Conservation (phyloP, 1,140 invertebrate genomes). For the Chelonus insularis region DNA sequence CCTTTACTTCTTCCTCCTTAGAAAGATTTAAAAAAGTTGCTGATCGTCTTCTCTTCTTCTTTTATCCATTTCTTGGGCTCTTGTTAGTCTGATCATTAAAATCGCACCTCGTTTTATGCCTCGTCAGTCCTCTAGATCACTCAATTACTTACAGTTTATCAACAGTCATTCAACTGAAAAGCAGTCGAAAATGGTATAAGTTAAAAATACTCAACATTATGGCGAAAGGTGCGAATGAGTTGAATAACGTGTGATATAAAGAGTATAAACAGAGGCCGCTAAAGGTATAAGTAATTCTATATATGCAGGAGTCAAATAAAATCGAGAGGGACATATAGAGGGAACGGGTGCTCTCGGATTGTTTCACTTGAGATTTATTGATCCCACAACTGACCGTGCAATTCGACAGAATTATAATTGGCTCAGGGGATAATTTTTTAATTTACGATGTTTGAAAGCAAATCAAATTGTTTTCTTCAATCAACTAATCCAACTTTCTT, state of each 20-base stretch:
- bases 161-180: too few relatives aligned
- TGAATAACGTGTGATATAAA: not conserved
- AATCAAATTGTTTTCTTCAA: slow-evolving; percentile 32
- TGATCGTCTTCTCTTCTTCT: not conserved
- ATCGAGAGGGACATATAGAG: slow-evolving; percentile 26
- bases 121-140: slow-evolving; percentile 11
- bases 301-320: slow-evolving; percentile 6
- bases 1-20: not conserved
- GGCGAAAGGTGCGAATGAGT: too few relatives aligned
- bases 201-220: too few relatives aligned
- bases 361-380: slow-evolving; percentile 44
- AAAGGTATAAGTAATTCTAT: slow-evolving; percentile 21
- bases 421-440: slow-evolving; percentile 44
- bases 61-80: not conserved
- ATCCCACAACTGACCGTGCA: slow-evolving; percentile 37
- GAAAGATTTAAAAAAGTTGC: slow-evolving; percentile 6
- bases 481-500: slow-evolving; percentile 30
- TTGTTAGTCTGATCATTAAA: slow-evolving; percentile 26
- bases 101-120: slow-evolving; percentile 14
- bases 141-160: too few relatives aligned
- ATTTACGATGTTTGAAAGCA: slow-evolving; percentile 37
- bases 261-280: not conserved
- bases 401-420: slow-evolving; percentile 51
- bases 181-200: too few relatives aligned
- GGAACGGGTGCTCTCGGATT: slow-evolving; percentile 33